Evolutionary conservation across 1,140 invertebrate species (phyloP).

Genomic region (Ips typographus): DNA sequence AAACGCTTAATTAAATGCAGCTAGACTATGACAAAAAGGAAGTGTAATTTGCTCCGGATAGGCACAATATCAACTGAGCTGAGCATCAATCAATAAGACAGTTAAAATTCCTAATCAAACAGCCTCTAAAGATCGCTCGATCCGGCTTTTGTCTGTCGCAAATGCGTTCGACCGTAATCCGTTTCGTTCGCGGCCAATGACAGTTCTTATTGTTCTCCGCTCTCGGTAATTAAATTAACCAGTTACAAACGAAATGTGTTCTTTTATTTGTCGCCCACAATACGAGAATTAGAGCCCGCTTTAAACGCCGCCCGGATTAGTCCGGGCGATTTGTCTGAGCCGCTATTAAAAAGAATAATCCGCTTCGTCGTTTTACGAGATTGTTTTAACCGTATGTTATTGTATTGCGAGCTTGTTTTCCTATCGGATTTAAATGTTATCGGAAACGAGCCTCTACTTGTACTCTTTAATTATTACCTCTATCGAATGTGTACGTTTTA

Average conservation of each 20-base stretch:
- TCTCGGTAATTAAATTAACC: conserved; percentile 27
- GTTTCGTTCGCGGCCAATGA: conserved; percentile 30
- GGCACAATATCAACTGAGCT: no score
- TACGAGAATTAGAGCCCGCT: conserved; percentile 31
- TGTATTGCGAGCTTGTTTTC: no score
- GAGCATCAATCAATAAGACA: not conserved
- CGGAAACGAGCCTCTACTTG: no score
- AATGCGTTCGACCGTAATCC: conserved; percentile 31
- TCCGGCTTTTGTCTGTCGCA: conserved; percentile 31
- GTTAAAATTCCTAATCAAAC: conserved; percentile 26
- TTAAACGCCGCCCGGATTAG: conserved; percentile 28
- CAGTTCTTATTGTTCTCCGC: conserved; percentile 31
- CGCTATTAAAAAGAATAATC: conserved; percentile 8
- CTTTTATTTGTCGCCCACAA: conserved; percentile 31
- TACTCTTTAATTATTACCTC: no score
- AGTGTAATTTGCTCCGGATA: no score
- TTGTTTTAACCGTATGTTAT: not conserved
- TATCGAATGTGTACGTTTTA: no score
- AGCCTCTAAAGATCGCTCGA: conserved; percentile 20
- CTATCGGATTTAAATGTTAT: no score
- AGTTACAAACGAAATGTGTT: conserved; percentile 31
- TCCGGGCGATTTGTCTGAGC: conserved; percentile 21
- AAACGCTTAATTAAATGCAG: no score
- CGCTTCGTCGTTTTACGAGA: not conserved
- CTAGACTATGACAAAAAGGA: no score